Evolutionary conservation across 2,888 invertebrate species (phyloP).

Genomic region (Orthosia gothica): DNA sequence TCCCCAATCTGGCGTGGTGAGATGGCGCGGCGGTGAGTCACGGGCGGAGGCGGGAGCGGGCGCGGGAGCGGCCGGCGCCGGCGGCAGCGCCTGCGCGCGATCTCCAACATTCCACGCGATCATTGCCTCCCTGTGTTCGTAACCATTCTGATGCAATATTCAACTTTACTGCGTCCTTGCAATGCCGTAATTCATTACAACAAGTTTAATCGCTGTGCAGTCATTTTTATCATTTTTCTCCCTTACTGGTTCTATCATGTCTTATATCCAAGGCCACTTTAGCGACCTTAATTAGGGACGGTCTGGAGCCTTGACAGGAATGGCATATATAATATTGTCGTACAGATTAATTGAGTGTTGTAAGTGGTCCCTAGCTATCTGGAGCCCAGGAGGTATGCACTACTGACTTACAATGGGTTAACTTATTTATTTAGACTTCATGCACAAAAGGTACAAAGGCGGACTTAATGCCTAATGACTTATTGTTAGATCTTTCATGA

Average conservation of each 20-base stretch:
- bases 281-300: constrained; percentile 84
- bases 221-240: constrained; percentile 87
- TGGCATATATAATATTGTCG: constrained; percentile 72
- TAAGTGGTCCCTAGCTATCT: constrained; percentile 28
- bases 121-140: constrained; percentile 88
- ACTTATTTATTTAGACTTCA: too few relatives aligned
- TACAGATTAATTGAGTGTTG: constrained; percentile 70
- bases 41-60: constrained; percentile 64
- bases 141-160: constrained; percentile 90
- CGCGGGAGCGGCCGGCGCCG: constrained; percentile 67
- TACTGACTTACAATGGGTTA: background rate
- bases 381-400: background rate
- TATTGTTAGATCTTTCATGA: background rate
- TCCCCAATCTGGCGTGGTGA: constrained; percentile 81
- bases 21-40: constrained; percentile 84
- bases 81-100: constrained; percentile 67
- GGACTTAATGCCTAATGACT: too few relatives aligned
- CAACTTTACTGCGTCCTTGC: constrained; percentile 91
- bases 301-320: constrained; percentile 77
- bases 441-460: too few relatives aligned
- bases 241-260: constrained; percentile 80
- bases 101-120: constrained; percentile 87
- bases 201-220: constrained; percentile 86
- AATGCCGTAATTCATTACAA: constrained; percentile 91
- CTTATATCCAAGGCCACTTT: constrained; percentile 85